Percentiles rank a stretch among this genome's conserved stretches.
Evolutionary conservation across 2,888 invertebrate genomes (phyloP).

Genomic region (Heliconius erato): DNA sequence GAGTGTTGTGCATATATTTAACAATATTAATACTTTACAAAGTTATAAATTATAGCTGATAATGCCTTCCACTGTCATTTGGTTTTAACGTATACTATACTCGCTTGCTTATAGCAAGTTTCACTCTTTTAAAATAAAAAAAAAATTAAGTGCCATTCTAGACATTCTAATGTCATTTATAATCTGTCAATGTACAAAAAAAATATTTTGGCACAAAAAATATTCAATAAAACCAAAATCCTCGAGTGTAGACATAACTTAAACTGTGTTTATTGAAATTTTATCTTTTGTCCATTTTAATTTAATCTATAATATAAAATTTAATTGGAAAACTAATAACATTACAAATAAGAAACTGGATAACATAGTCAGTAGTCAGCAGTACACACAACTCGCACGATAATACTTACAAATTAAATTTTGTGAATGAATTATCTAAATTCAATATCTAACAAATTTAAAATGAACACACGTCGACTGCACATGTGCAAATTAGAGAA

Average conservation of each 20-base stretch:
- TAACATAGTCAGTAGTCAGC: conserved; percentile 3
- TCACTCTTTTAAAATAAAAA: background rate
- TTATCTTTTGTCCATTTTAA: no score
- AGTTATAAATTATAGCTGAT: conserved; percentile 3
- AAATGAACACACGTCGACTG: conserved; percentile 78
- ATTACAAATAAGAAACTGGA: background rate
- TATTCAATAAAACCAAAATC: background rate
- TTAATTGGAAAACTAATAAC: background rate
- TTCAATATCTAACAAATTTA: conserved; percentile 49
- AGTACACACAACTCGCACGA: background rate
- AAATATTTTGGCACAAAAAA: background rate
- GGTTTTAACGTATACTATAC: background rate
- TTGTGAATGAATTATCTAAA: conserved; percentile 14
- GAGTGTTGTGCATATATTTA: conserved; percentile 52
- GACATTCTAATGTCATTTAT: background rate
- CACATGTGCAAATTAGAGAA: conserved; percentile 69
- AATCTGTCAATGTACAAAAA: background rate
- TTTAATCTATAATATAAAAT: background rate
- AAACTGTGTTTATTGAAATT: background rate
- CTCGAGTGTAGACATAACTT: background rate
- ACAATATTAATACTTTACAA: conserved; percentile 42
- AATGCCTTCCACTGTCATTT: background rate
- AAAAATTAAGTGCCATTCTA: background rate
- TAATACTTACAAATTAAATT: conserved; percentile 3
- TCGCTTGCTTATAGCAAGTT: background rate